Evolutionary conservation across 2,888 invertebrate genomes (phyloP).

Genomic region (Bedellia somnulentella): DNA sequence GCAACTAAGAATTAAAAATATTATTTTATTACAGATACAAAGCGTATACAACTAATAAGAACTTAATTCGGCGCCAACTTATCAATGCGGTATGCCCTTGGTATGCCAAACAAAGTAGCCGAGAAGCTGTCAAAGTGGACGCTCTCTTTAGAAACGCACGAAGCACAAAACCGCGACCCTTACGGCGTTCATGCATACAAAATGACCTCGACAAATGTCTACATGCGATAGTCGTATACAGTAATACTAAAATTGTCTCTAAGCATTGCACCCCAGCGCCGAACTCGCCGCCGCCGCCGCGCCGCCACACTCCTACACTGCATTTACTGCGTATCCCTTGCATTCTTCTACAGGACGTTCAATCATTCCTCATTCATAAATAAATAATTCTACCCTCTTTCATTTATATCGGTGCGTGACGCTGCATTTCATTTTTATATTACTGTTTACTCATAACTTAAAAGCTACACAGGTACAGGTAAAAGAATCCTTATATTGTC

Average conservation of each 20-base stretch:
- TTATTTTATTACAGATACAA: too few species aligned
- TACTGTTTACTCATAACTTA: slow-evolving; percentile 20
- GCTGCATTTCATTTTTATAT: too few species aligned
- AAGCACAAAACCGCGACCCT: slow-evolving; percentile 3
- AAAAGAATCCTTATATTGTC: too few species aligned
- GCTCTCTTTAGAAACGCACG: slow-evolving; percentile 1
- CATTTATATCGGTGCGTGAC: too few species aligned
- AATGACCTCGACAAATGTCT: slow-evolving; percentile 16
- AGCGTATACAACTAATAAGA: too few species aligned
- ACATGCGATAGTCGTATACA: slow-evolving; percentile 1
- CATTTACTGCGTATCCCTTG: not conserved
- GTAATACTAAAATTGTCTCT: slow-evolving; percentile 50
- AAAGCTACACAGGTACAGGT: too few species aligned
- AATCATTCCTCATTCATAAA: too few species aligned
- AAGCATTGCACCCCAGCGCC: slow-evolving; percentile 40
- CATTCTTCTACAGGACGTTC: slow-evolving; percentile 2
- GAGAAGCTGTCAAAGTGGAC: too few species aligned
- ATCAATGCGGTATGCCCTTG: too few species aligned
- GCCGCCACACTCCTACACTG: slow-evolving; percentile 11
- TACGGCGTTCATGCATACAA: slow-evolving; percentile 23
- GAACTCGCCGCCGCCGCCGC: slow-evolving; percentile 35
- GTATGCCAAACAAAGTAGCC: too few species aligned
- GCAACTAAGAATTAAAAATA: too few species aligned
- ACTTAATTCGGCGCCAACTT: too few species aligned
- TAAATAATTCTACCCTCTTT: not conserved